Percentiles rank a stretch among this genome's conserved stretches.
phyloP scores from a whole-genome alignment of 2,888 invertebrate genomes.

The Diarsia rubi region DNA sequence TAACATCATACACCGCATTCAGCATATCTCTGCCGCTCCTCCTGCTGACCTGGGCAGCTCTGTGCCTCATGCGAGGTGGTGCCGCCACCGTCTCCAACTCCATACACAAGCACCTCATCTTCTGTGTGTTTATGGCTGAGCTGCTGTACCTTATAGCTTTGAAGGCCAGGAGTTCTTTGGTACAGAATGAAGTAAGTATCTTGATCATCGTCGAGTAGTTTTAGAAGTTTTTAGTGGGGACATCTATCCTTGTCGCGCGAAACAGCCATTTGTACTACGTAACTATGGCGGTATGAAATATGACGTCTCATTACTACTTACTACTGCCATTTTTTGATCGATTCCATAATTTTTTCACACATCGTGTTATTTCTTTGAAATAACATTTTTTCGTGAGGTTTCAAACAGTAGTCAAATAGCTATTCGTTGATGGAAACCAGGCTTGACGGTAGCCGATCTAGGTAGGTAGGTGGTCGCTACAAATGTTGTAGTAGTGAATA shows the following conservation, averaged over 20 bases:
- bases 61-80: slow-evolving; percentile 95
- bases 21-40: slow-evolving; percentile 95
- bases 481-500: background rate
- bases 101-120: slow-evolving; percentile 98
- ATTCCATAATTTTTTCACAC: too few relatives aligned
- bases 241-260: too few relatives aligned
- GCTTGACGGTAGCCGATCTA: background rate
- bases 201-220: too few relatives aligned
- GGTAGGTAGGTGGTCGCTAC: background rate
- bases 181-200: slow-evolving; percentile 94
- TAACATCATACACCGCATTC: slow-evolving; percentile 97
- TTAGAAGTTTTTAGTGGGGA: too few relatives aligned
- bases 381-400: too few relatives aligned
- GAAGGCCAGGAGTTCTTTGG: slow-evolving; percentile 95
- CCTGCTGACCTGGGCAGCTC: slow-evolving; percentile 94
- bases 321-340: too few relatives aligned
- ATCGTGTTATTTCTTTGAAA: too few relatives aligned
- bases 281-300: too few relatives aligned
- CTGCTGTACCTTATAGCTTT: slow-evolving; percentile 96
- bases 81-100: slow-evolving; percentile 97
- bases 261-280: too few relatives aligned
- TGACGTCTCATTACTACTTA: too few relatives aligned
- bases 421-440: too few relatives aligned
- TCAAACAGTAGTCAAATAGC: too few relatives aligned
- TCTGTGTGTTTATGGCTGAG: slow-evolving; percentile 97